Evolutionary conservation across 2,797 vertebrate species (phyloP).

Genomic region (Melanotaenia trifasciata): DNA sequence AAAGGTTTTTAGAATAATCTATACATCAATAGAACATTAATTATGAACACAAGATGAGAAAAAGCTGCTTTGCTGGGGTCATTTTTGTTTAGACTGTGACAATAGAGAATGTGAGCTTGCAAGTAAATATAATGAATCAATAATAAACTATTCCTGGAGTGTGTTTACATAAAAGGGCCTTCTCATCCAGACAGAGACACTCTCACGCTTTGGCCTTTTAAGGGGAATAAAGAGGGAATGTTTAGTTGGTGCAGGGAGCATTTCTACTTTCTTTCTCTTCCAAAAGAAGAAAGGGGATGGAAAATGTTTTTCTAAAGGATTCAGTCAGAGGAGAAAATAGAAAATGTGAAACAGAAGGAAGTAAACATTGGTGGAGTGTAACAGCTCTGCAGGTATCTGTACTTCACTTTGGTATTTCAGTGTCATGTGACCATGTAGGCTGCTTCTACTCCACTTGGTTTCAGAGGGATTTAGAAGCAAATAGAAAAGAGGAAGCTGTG

Average conservation of each 20-base stretch:
- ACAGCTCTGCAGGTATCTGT: background rate
- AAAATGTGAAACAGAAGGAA: background rate
- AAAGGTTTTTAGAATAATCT: constrained; percentile 15
- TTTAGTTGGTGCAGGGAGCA: constrained; percentile 21
- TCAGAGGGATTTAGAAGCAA: background rate
- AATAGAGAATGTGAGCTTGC: constrained; percentile 21
- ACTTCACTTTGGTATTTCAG: background rate
- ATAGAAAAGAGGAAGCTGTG: background rate
- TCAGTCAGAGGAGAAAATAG: constrained; percentile 3
- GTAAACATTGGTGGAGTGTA: background rate
- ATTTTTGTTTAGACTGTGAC: constrained; percentile 48
- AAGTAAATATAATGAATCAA: constrained; percentile 49
- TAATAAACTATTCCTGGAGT: constrained; percentile 71
- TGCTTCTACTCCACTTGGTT: background rate
- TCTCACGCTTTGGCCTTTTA: constrained; percentile 76
- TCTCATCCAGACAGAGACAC: constrained; percentile 55
- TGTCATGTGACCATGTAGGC: background rate
- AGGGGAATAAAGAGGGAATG: constrained; percentile 57
- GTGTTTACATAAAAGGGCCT: constrained; percentile 66
- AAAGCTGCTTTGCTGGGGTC: constrained; percentile 31
- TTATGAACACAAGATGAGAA: constrained; percentile 19
- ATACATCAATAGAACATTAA: constrained; percentile 5
- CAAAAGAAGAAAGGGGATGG: constrained; percentile 22
- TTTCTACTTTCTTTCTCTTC: constrained; percentile 44
- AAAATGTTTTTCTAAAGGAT: background rate